Evolutionary conservation across 1,140 invertebrate genomes (phyloP).

Genomic region (Vanessa atalanta): DNA sequence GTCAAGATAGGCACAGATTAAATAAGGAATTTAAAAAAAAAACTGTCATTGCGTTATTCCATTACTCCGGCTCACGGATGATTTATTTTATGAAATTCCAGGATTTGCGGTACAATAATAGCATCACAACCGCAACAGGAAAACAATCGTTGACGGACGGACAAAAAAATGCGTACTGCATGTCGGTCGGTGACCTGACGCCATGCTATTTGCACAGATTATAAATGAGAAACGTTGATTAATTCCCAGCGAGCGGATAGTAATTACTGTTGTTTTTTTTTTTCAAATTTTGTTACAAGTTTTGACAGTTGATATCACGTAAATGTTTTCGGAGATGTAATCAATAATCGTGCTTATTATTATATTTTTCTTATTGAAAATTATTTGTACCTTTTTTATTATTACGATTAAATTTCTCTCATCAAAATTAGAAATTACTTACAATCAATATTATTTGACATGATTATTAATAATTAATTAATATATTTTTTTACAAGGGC

Average conservation of each 20-base stretch:
- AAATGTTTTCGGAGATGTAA: too few relatives aligned
- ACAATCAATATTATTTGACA: too few relatives aligned
- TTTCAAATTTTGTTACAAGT: too few relatives aligned
- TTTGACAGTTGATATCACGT: too few relatives aligned
- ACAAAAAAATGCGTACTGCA: constrained; percentile 26
- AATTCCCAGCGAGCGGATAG: constrained; percentile 10
- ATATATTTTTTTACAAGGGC: too few relatives aligned
- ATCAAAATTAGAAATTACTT: too few relatives aligned
- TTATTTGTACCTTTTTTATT: too few relatives aligned
- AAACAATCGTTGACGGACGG: constrained; percentile 32
- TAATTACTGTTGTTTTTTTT: constrained; percentile 11
- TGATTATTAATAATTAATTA: too few relatives aligned
- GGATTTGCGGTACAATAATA: constrained; percentile 19
- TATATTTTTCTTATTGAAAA: too few relatives aligned
- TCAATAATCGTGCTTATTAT: too few relatives aligned
- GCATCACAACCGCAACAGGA: constrained; percentile 33
- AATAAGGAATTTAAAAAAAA: neutral
- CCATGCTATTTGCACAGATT: constrained; percentile 24
- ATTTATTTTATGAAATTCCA: constrained; percentile 13
- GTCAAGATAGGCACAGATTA: too few relatives aligned
- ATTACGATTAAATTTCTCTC: too few relatives aligned
- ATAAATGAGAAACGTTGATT: constrained; percentile 25
- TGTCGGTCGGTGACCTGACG: constrained; percentile 20
- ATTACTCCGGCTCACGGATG: neutral
- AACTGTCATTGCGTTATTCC: neutral